Evolutionary conservation across 2,797 vertebrate species (phyloP), one percentile per base, ranked within the genome.

Genomic region (Pelobates cultripes): DNA sequence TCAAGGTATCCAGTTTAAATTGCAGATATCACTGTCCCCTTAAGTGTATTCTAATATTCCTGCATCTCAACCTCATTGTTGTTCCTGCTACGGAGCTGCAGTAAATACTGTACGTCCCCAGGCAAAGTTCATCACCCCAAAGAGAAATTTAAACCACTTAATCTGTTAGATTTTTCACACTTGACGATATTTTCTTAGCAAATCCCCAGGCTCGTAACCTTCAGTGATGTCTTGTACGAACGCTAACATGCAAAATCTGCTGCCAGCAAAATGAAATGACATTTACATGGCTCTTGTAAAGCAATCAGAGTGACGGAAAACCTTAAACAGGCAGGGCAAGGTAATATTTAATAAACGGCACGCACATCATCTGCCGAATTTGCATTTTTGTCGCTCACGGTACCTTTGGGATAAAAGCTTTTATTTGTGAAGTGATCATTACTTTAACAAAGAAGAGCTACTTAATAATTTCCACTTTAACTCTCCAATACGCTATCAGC

Each of bases 301-400:
- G 93, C 94, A 93, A 94, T 94, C 93, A 93, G 91, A 92, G 90
- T 90, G 89, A 88, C 89, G 92, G 91, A 92, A 61, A 89, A 91
- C 91, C 92, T 92, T 92, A 92, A 92, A 94, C 93, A 94, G 92
- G 91, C 92, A 93, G 94, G 94, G 95, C 96, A 94, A 88, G 93
- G 96, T 96, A 96, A 97, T 97, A 97, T 98, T 98, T 98, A 99
- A 99, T 98, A 98, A 98, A 68, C 95, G 93, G 96, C 92, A 86
- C 90, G 91, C 93, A 93, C 96, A 97, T 97, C 96, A 97, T 97
- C 95, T 96, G 95, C 92, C 91, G 94, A 96, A 99, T 99, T 99
- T 97, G 95, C 96, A 98, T 98, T 97, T 92, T 96, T 92, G 92
- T 87, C 90, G 94, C 94, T 91, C 91, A 89, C 91, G 91, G 91